Base-by-base conservation (phyloP, 2,797 vertebrate species). In the Intellagama lesueurii region DNA sequence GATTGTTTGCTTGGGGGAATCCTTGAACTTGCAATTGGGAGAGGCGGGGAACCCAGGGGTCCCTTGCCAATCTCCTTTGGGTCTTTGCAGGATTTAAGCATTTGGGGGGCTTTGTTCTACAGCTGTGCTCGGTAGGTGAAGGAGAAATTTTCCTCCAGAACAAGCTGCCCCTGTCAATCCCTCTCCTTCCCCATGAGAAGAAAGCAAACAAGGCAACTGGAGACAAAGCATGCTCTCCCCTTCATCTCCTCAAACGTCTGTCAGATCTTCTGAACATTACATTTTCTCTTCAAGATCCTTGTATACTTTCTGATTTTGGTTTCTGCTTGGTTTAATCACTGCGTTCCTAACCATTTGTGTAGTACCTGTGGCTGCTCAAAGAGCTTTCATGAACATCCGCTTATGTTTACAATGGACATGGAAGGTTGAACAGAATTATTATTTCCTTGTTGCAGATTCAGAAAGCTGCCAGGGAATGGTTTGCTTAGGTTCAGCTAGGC, bases 1-100 rank as follows among this genome's bases (percentile, higher is more conserved):
- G 75, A 90, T 90, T 85, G 86, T 76, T 85, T 87, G 81, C 86
- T 84, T 56, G 0, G 40, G 86, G 89, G 75, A 64, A 68, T 84
- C 89, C 75, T 73, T 73, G 81, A 79, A 66, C 40, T 69, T 8
- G 16, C 77, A 64, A 80, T 80, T 73, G 76, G 75, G 81, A 73
- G 75, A 52, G 86, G 81, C 76, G 76, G 66, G 1, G 49, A 79
- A 73, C 68, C 49, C 1, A 11, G 0, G 24, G 52, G 52, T 49
- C 52, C 26, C 49, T 35, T 19, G 35, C 32, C 75, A 79, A 49
- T 83, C 85, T 78, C 60, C 47, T 87, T 79, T 60, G 49, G 47
- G 73, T 78, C 73, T 87, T 70, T 44, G 76, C 32, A 17, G 73
- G 73, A 69, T 72, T 79, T 79, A 80, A 56, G 82, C 19, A 14